A percentile compares a stretch with the other conserved stretches of the same genome.
Evolutionary conservation across 2,113 vertebrate species (phyloP).

Genomic region (Datnioides undecimradiatus): DNA sequence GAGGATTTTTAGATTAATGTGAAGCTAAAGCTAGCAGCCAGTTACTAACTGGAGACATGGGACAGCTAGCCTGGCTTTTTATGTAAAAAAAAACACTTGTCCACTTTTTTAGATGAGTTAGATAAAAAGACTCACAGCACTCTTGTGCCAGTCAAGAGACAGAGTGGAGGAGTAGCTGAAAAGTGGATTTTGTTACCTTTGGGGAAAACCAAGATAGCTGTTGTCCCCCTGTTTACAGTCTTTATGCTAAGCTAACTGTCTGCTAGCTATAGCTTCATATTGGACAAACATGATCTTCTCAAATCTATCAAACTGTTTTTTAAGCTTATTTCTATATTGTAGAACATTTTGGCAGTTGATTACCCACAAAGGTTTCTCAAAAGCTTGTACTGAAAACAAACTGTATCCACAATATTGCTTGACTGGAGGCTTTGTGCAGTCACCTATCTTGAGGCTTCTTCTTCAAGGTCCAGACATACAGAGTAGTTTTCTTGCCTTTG

Average conservation of each 20-base stretch:
- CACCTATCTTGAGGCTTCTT: neutral
- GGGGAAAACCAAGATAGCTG: too few species aligned
- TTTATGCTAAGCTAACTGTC: too few species aligned
- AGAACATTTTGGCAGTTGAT: neutral
- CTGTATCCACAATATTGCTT: neutral
- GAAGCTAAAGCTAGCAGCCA: neutral
- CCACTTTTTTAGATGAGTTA: too few species aligned
- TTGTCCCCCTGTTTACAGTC: too few species aligned
- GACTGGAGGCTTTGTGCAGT: neutral
- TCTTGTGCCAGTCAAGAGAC: too few species aligned
- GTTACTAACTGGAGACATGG: neutral
- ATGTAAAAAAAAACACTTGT: too few species aligned
- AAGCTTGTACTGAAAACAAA: conserved; percentile 8
- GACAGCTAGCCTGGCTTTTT: neutral
- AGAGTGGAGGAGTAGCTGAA: too few species aligned
- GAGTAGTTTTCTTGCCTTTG: conserved; percentile 42
- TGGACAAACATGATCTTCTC: too few species aligned
- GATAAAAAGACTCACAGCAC: too few species aligned
- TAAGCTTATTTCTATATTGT: neutral
- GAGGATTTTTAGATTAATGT: neutral
- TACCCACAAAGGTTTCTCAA: conserved; percentile 4
- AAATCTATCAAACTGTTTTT: neutral
- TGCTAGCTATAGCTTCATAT: too few species aligned
- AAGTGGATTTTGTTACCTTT: too few species aligned
- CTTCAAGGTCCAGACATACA: conserved; percentile 9